Percentiles rank a stretch among this genome's conserved stretches.
Evolutionary conservation across 2,113 vertebrate species (phyloP).

Genomic region (Vulpes lagopus): DNA sequence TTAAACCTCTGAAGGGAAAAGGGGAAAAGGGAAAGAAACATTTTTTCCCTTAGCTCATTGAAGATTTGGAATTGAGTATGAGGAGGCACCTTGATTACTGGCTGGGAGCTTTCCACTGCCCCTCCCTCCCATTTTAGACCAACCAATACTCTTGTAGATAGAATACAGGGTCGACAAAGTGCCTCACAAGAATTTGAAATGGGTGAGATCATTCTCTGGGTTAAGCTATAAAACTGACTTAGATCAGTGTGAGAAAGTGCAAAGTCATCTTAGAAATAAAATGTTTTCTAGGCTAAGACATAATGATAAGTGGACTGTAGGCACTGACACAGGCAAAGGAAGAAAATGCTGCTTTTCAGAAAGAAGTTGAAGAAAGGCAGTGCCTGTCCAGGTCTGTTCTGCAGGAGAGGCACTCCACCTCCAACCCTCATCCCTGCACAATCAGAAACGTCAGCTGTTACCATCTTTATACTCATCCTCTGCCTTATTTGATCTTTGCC

Average conservation of each 20-base stretch:
- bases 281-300: background rate
- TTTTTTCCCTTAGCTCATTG: background rate
- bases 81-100: background rate
- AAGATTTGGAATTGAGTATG: background rate
- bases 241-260: background rate
- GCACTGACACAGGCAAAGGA: background rate
- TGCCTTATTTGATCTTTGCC: background rate
- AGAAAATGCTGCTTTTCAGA: background rate
- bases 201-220: background rate
- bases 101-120: background rate
- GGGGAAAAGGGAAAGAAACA: background rate
- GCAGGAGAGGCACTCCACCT: background rate
- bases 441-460: no score
- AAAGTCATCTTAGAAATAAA: constrained; percentile 54
- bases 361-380: background rate
- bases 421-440: background rate
- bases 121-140: background rate
- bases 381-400: background rate
- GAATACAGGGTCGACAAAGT: background rate
- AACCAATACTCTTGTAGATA: background rate
- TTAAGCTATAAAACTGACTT: background rate
- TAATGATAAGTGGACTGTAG: background rate
- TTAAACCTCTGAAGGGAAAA: constrained; percentile 50
- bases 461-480: background rate
- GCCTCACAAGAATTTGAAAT: background rate